Evolutionary conservation across 1,140 invertebrate genomes (phyloP).

Genomic region (Caenorhabditis remanei): DNA sequence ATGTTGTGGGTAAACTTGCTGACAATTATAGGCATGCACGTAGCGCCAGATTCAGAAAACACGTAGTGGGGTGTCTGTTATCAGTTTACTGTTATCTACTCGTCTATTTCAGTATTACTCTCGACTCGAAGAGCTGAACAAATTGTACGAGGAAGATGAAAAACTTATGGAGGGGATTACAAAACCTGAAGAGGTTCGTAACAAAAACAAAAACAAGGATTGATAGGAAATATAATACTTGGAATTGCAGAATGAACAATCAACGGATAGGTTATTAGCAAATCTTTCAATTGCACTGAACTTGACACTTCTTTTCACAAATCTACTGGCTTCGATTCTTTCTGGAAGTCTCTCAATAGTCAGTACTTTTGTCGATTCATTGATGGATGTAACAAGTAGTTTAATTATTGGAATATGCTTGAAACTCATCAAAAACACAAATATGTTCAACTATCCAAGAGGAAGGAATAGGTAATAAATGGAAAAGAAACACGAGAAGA

Average conservation of each 20-base stretch:
- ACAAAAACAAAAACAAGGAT: neutral
- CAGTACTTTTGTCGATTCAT: slow-evolving; percentile 68
- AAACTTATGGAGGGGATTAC: slow-evolving; percentile 18
- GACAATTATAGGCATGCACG: neutral
- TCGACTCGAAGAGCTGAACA: neutral
- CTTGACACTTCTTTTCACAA: slow-evolving; percentile 61
- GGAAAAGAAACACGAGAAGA: too few relatives aligned
- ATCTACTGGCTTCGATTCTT: slow-evolving; percentile 62
- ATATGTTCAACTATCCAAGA: slow-evolving; percentile 67
- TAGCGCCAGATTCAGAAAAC: neutral
- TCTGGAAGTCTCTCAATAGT: slow-evolving; percentile 68
- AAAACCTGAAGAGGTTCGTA: neutral
- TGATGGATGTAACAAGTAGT: slow-evolving; percentile 67
- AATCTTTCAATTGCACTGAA: slow-evolving; percentile 8
- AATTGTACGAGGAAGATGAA: slow-evolving; percentile 22
- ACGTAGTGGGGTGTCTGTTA: neutral
- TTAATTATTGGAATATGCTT: slow-evolving; percentile 64
- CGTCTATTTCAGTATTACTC: neutral
- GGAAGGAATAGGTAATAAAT: slow-evolving; percentile 55
- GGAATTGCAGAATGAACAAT: neutral
- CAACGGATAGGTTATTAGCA: neutral
- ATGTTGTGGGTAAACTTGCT: neutral
- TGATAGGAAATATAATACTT: neutral
- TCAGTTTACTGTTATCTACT: slow-evolving; percentile 8
- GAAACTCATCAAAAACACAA: slow-evolving; percentile 63